phyloP scores from a whole-genome alignment of 2,797 vertebrate species.

The Crenuchus spilurus region DNA sequence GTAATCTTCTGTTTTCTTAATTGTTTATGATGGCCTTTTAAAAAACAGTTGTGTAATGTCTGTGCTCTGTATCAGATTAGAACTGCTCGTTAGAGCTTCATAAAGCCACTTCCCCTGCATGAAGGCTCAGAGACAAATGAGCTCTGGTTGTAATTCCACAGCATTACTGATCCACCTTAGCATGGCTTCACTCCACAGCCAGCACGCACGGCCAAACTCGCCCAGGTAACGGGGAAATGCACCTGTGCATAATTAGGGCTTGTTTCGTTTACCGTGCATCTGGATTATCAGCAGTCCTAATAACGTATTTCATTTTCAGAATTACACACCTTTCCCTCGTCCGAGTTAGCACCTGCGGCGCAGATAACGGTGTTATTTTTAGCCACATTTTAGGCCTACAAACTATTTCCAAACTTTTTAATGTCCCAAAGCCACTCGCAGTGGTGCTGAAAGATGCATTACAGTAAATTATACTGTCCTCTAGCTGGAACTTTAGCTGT shows the following conservation, averaged over 20 bases:
- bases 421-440: slow-evolving; percentile 9
- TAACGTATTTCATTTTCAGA: slow-evolving; percentile 14
- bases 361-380: neutral
- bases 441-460: slow-evolving; percentile 14
- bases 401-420: slow-evolving; percentile 24
- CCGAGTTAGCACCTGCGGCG: slow-evolving; percentile 1
- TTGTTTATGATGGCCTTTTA: slow-evolving; percentile 56
- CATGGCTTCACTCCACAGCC: neutral
- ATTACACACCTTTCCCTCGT: neutral
- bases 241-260: slow-evolving; percentile 20
- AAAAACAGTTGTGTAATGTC: slow-evolving; percentile 60
- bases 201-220: neutral
- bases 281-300: slow-evolving; percentile 17
- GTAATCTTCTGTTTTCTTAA: slow-evolving; percentile 60
- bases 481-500: slow-evolving; percentile 37
- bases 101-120: slow-evolving; percentile 57
- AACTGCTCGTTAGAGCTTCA: slow-evolving; percentile 61
- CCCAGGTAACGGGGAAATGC: neutral
- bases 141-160: slow-evolving; percentile 6
- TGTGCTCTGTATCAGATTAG: slow-evolving; percentile 55
- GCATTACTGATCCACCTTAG: neutral
- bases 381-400: neutral
- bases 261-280: slow-evolving; percentile 7
- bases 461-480: slow-evolving; percentile 38
- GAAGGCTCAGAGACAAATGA: slow-evolving; percentile 48